These are phyloP conservation scores for Archaeoteleia sp. DNA, from an alignment of 2,888 invertebrate species.

Conservation along the genomic window DNA sequence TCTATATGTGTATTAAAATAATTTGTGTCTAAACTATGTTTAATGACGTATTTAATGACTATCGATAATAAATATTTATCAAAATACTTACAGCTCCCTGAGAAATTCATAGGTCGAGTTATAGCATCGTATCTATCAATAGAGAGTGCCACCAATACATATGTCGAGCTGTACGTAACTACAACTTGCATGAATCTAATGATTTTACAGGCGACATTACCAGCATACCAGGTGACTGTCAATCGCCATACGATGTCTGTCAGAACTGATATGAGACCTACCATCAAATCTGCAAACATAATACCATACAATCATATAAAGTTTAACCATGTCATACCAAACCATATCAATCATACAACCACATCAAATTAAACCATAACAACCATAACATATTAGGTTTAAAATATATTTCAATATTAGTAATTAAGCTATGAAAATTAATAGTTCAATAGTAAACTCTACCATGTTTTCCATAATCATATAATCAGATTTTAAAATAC, in stretches of 20 bases:
- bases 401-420: no score
- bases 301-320: neutral
- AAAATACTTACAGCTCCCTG: constrained; percentile 90
- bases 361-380: constrained; percentile 1
- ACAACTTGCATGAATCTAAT: constrained; percentile 89
- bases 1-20: no score
- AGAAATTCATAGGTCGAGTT: constrained; percentile 96
- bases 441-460: no score
- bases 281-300: constrained; percentile 84
- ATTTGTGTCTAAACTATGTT: no score
- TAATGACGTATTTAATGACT: no score
- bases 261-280: constrained; percentile 90
- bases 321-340: neutral
- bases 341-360: neutral
- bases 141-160: constrained; percentile 92
- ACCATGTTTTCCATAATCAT: no score
- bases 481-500: no score
- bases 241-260: constrained; percentile 93
- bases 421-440: no score
- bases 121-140: constrained; percentile 96
- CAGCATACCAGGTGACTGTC: constrained; percentile 92
- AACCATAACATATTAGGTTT: no score
- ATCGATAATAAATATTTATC: neutral
- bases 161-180: constrained; percentile 94
- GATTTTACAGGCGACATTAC: constrained; percentile 90